Percentiles rank a stretch among this genome's conserved stretches.
Conservation (phyloP, 1,140 invertebrate species). For the Pseudoatta argentina region DNA sequence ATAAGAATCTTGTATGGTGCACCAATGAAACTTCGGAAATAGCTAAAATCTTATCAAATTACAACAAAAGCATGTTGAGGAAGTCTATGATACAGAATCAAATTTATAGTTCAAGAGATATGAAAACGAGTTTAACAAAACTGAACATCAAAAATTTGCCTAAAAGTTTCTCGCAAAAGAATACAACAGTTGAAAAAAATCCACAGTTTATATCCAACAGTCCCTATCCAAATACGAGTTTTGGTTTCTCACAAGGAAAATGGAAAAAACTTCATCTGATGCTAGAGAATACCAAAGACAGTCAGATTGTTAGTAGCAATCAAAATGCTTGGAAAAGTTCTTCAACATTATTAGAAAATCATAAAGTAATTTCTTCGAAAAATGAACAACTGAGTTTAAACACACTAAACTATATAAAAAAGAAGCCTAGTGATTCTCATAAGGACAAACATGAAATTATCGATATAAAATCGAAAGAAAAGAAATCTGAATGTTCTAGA, state of each 20-base stretch:
- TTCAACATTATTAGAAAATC: not conserved
- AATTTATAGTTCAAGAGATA: conserved; percentile 28
- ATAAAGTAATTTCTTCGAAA: conserved; percentile 14
- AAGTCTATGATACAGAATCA: conserved; percentile 43
- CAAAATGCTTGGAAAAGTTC: not conserved
- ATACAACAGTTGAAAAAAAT: not conserved
- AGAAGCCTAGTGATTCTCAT: not conserved
- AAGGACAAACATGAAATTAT: conserved; percentile 5
- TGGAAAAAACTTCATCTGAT: conserved; percentile 64
- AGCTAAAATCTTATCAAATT: conserved; percentile 76
- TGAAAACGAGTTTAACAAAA: not conserved
- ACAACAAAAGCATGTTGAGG: conserved; percentile 67
- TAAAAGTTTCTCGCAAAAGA: not conserved
- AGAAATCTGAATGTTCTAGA: not conserved
- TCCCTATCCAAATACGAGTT: not conserved
- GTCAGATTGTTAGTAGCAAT: not conserved
- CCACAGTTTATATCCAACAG: not conserved
- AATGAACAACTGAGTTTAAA: not conserved
- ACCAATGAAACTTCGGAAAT: conserved; percentile 73
- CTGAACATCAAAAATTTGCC: not conserved
- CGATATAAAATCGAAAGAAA: conserved; percentile 33
- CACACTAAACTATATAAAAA: not conserved
- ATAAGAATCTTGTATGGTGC: conserved; percentile 43
- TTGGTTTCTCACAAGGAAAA: conserved; percentile 62
- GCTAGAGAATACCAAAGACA: conserved; percentile 53